A percentile compares a stretch with the other conserved stretches of the same genome.
phyloP scores from a whole-genome alignment of 1,140 invertebrate genomes.

The Danaus plexippus region DNA sequence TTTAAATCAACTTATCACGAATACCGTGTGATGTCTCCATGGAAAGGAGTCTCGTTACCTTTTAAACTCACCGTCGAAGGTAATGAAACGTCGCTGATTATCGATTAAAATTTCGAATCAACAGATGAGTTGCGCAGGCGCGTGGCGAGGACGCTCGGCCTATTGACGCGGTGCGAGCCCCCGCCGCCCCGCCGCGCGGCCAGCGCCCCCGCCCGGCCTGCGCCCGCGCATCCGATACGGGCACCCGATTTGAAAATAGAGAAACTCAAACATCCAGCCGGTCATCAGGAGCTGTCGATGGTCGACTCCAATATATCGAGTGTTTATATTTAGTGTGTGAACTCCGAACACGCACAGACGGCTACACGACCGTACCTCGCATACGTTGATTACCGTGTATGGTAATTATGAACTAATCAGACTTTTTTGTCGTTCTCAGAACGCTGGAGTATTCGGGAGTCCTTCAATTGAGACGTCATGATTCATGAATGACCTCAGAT shows the following conservation, averaged over 20 bases:
- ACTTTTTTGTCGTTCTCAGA: too few relatives aligned
- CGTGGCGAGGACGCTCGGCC: conserved; percentile 59
- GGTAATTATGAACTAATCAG: too few relatives aligned
- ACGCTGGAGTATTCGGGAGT: too few relatives aligned
- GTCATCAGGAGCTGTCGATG: conserved; percentile 67
- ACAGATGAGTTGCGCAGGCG: conserved; percentile 29
- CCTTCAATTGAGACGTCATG: too few relatives aligned
- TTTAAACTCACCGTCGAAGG: conserved; percentile 8
- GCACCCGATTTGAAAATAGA: conserved; percentile 64
- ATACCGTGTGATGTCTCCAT: too few relatives aligned
- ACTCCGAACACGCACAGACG: too few relatives aligned
- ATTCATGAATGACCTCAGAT: too few relatives aligned
- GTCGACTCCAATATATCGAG: conserved; percentile 30
- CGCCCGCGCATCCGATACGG: conserved; percentile 33
- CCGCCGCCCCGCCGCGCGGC: conserved; percentile 22
- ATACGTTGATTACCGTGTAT: too few relatives aligned
- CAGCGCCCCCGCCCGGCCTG: conserved; percentile 26
- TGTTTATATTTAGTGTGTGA: too few relatives aligned
- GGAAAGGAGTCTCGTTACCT: too few relatives aligned
- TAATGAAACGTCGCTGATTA: neutral
- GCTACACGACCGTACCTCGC: too few relatives aligned
- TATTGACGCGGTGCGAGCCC: conserved; percentile 52
- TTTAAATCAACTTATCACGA: conserved; percentile 5
- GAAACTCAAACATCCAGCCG: conserved; percentile 62
- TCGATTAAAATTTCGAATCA: conserved; percentile 4